Conservation (phyloP, 2,888 invertebrate genomes). For the Cactoblastis cactorum region DNA sequence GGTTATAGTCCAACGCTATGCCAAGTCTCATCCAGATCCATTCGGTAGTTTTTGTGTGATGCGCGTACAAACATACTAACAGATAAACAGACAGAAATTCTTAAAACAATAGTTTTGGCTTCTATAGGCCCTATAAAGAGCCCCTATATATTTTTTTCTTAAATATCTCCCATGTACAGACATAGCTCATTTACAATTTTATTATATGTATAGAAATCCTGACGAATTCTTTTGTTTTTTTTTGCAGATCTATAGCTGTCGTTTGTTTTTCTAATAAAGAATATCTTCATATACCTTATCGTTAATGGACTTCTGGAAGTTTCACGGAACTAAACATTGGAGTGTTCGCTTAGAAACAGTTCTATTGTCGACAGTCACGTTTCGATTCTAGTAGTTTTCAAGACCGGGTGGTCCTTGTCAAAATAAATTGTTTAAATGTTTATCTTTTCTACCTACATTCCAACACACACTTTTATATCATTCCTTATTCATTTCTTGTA, state of each 20-base stretch:
- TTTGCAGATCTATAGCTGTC: neutral
- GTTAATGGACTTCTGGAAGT: constrained; percentile 4
- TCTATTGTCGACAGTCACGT: constrained; percentile 13
- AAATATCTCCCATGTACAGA: too few species aligned
- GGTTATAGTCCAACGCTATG: too few species aligned
- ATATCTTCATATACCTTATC: constrained; percentile 18
- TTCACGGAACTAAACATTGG: constrained; percentile 6
- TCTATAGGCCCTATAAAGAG: too few species aligned
- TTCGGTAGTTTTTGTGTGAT: too few species aligned
- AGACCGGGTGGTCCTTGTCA: constrained; percentile 10
- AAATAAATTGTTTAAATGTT: neutral
- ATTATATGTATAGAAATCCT: too few species aligned
- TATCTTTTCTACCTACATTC: neutral
- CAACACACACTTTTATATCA: neutral
- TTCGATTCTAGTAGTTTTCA: neutral
- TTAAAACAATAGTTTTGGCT: too few species aligned
- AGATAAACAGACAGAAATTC: too few species aligned
- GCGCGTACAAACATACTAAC: too few species aligned
- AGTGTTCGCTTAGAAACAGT: constrained; percentile 6
- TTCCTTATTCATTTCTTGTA: too few species aligned
- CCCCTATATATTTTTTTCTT: too few species aligned
- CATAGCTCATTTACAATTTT: too few species aligned
- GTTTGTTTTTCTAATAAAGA: constrained; percentile 27
- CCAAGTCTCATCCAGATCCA: too few species aligned
- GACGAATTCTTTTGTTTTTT: neutral